These are phyloP conservation scores for Drosophila suboccidentalis DNA, from an alignment of 2,888 invertebrate species.

Conservation along the genomic window DNA sequence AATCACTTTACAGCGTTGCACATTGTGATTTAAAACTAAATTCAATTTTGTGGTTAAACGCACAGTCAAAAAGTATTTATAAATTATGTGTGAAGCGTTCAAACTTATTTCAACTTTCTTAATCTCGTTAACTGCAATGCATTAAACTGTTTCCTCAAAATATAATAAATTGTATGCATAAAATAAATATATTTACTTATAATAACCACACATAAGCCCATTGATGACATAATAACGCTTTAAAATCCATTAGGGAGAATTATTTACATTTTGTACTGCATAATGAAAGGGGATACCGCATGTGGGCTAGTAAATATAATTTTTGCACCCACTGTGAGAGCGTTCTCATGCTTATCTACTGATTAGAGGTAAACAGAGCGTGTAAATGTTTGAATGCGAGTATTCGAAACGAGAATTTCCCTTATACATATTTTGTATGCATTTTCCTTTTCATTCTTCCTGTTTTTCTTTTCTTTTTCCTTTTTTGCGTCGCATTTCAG, in stretches of 20 bases:
- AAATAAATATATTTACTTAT: constrained; percentile 18
- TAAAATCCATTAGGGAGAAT: constrained; percentile 44
- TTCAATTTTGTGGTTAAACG: neutral
- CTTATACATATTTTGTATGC: constrained; percentile 41
- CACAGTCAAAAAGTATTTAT: constrained; percentile 1
- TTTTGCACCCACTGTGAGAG: constrained; percentile 39
- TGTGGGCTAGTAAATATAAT: constrained; percentile 55
- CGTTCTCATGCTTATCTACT: constrained; percentile 69
- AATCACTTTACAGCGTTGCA: constrained; percentile 1
- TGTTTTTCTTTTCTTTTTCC: neutral
- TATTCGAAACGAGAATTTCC: constrained; percentile 48
- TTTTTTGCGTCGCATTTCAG: constrained; percentile 47
- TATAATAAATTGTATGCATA: constrained; percentile 14
- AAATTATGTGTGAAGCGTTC: neutral
- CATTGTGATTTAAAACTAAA: neutral
- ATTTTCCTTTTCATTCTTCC: constrained; percentile 22
- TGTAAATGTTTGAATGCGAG: constrained; percentile 75
- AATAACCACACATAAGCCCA: constrained; percentile 35
- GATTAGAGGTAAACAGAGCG: constrained; percentile 79
- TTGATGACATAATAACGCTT: constrained; percentile 59
- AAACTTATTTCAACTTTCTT: neutral
- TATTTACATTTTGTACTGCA: constrained; percentile 42
- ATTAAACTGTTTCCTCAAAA: constrained; percentile 1
- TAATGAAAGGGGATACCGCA: constrained; percentile 46
- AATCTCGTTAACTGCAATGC: neutral